phyloP scores from a whole-genome alignment of 1,140 invertebrate genomes.

The Zaprionus inermis region DNA sequence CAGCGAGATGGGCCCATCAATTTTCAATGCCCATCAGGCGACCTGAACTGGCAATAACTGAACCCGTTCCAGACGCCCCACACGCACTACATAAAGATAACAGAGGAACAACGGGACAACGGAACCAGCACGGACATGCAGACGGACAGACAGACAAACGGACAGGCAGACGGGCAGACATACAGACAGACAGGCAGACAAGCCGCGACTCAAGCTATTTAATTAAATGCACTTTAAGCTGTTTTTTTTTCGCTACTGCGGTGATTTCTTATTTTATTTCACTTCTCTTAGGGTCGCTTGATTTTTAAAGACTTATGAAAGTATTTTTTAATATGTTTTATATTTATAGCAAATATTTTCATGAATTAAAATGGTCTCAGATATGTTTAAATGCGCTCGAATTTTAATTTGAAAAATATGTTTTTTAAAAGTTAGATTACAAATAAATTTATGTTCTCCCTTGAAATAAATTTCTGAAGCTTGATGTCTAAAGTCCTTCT shows the following conservation, averaged over 20 bases:
- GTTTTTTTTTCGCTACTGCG: conserved; percentile 53
- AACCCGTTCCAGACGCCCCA: conserved; percentile 24
- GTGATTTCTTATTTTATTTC: conserved; percentile 44
- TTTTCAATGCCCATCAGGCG: conserved; percentile 45
- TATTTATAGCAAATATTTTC: too few species aligned
- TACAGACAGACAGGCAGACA: not conserved
- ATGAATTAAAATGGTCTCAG: not conserved
- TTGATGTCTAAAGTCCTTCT: too few species aligned
- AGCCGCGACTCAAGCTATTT: conserved; percentile 53
- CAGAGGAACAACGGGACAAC: conserved; percentile 20
- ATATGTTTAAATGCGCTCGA: not conserved
- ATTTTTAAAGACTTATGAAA: conserved; percentile 4
- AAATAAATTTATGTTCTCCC: too few species aligned
- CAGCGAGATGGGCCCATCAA: conserved; percentile 33
- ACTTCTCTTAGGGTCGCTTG: not conserved
- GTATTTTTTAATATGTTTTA: too few species aligned
- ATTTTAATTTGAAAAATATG: too few species aligned
- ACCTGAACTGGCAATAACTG: conserved; percentile 9
- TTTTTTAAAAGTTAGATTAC: too few species aligned
- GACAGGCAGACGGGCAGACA: not conserved
- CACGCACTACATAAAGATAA: conserved; percentile 23
- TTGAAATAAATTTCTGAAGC: too few species aligned
- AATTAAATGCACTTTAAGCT: conserved; percentile 75
- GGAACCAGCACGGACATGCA: conserved; percentile 4
- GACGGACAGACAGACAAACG: not conserved